Conservation (phyloP, 2,888 invertebrate species). For the Meteorus cinctellus region DNA sequence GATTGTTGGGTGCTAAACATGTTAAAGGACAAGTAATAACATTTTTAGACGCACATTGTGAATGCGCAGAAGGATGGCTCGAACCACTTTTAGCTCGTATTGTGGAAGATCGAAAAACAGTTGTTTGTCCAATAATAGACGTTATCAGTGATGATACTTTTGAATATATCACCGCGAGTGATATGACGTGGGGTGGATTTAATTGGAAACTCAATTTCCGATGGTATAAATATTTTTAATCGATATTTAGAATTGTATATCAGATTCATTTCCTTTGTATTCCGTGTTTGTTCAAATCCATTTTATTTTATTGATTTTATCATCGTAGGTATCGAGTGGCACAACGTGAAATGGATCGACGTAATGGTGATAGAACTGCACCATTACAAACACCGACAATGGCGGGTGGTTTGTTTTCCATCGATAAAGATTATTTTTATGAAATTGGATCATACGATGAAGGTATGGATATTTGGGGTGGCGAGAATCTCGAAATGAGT, state of each 20-base stretch:
- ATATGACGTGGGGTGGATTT: conserved; percentile 99
- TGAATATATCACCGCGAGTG: conserved; percentile 98
- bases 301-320: conserved; percentile 31
- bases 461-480: conserved; percentile 99
- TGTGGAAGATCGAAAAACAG: conserved; percentile 92
- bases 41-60: conserved; percentile 98
- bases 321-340: conserved; percentile 93
- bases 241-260: not conserved
- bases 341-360: conserved; percentile 94
- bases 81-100: conserved; percentile 95
- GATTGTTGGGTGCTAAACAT: conserved; percentile 94
- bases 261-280: not conserved
- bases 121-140: conserved; percentile 98
- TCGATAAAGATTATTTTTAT: conserved; percentile 97
- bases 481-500: conserved; percentile 96
- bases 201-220: conserved; percentile 99
- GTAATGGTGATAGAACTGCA: conserved; percentile 93
- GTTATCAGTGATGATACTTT: conserved; percentile 99
- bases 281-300: conserved; percentile 25
- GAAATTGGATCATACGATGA: conserved; percentile 98
- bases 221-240: conserved; percentile 80
- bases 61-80: conserved; percentile 99
- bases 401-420: conserved; percentile 97
- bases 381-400: conserved; percentile 97
- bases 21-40: conserved; percentile 95